phyloP scores from a whole-genome alignment of 2,797 vertebrate genomes.

The Mergus octosetaceus region DNA sequence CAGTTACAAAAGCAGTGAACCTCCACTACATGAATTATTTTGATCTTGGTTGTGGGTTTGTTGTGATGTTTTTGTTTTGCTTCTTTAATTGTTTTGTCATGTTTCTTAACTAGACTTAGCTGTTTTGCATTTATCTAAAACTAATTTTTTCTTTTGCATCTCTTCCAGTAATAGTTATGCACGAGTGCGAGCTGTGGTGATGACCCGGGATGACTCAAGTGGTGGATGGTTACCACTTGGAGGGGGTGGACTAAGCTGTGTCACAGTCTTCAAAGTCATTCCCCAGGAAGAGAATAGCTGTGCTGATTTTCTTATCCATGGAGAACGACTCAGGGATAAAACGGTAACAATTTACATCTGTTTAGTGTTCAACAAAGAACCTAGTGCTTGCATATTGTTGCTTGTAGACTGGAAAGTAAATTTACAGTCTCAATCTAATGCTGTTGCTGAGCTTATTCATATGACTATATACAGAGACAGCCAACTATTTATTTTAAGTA shows the following conservation, averaged over 20 bases:
- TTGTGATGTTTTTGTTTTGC: not conserved
- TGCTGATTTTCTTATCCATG: conserved; percentile 95
- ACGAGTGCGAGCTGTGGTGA: conserved; percentile 99
- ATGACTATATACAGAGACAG: not conserved
- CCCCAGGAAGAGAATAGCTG: conserved; percentile 89
- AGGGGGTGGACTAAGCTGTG: conserved; percentile 96
- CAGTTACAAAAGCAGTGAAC: not conserved
- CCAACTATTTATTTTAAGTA: not conserved
- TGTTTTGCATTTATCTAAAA: conserved; percentile 34
- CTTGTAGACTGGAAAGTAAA: not conserved
- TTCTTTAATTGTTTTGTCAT: not conserved
- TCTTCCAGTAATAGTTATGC: conserved; percentile 95
- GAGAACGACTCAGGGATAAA: conserved; percentile 98
- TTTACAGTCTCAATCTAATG: not conserved
- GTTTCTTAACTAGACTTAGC: not conserved
- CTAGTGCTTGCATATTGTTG: not conserved
- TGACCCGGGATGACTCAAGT: conserved; percentile 99
- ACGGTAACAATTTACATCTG: conserved; percentile 82
- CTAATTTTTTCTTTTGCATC: conserved; percentile 69
- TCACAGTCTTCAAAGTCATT: conserved; percentile 95
- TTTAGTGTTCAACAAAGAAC: not conserved
- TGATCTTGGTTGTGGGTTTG: not conserved
- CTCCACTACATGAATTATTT: not conserved
- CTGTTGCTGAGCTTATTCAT: not conserved
- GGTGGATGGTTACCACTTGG: conserved; percentile 97